phyloP scores from a whole-genome alignment of 2,797 vertebrate species.

The Antennarius maculatus region DNA sequence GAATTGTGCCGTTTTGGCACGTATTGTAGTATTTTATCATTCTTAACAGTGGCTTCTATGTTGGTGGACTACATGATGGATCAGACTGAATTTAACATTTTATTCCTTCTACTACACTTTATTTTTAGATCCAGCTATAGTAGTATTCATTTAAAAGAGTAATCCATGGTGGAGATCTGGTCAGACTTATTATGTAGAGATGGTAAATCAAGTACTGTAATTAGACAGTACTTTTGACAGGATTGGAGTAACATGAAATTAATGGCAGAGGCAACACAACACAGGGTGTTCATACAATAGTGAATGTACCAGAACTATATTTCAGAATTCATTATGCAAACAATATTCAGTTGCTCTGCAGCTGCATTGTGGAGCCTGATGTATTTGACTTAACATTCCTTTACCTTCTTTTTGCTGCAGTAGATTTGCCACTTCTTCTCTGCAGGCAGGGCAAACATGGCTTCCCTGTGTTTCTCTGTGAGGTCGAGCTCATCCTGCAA shows the following conservation, averaged over 20 bases:
- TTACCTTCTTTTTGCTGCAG: constrained; percentile 99
- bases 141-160: constrained; percentile 33
- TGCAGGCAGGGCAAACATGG: constrained; percentile 97
- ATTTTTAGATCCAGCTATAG: constrained; percentile 51
- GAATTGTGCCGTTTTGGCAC: background rate
- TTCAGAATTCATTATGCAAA: background rate
- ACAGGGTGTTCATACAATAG: background rate
- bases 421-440: constrained; percentile 99
- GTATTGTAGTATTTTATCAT: constrained; percentile 19
- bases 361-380: constrained; percentile 2
- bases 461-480: constrained; percentile 97
- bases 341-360: constrained; percentile 15
- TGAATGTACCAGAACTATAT: background rate
- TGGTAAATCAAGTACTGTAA: background rate
- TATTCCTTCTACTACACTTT: constrained; percentile 29
- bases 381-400: constrained; percentile 22
- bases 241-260: constrained; percentile 1
- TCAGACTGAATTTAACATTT: constrained; percentile 25
- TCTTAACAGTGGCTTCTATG: constrained; percentile 15
- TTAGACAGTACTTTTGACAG: background rate
- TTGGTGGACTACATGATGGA: constrained; percentile 37
- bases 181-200: constrained; percentile 15
- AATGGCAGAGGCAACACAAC: background rate
- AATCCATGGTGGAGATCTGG: constrained; percentile 35
- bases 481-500: constrained; percentile 97